A percentile compares a stretch with the other conserved stretches of the same genome.
Conservation (phyloP, 35 echinoderm and acorn worm genomes). For the Chiridota heheva region DNA sequence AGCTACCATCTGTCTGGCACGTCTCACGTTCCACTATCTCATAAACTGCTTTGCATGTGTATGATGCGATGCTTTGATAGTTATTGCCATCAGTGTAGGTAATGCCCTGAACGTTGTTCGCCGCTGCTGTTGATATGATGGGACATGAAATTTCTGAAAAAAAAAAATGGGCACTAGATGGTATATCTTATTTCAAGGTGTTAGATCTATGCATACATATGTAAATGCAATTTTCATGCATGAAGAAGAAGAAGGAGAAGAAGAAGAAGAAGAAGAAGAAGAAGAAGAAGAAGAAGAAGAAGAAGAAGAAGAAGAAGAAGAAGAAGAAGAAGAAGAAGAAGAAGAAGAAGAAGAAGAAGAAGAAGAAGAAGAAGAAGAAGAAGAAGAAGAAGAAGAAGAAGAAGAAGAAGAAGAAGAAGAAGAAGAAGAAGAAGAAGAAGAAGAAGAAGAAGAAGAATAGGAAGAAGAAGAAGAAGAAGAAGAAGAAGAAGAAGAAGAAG, state of each 20-base stretch:
- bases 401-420: background rate
- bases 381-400: background rate
- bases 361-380: constrained; percentile 2
- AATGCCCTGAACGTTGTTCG: too few relatives aligned
- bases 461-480: background rate
- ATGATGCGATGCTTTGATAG: too few relatives aligned
- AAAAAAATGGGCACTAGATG: too few relatives aligned
- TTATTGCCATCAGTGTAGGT: too few relatives aligned
- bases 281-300: background rate
- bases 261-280: background rate
- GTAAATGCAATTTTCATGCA: too few relatives aligned
- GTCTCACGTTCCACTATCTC: too few relatives aligned
- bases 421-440: background rate
- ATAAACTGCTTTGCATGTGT: too few relatives aligned
- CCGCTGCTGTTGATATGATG: too few relatives aligned
- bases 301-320: background rate
- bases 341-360: constrained; percentile 8
- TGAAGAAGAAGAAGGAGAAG: background rate
- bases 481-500: constrained; percentile 8
- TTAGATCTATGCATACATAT: too few relatives aligned
- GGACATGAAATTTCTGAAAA: too few relatives aligned
- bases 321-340: constrained; percentile 9
- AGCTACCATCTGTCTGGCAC: too few relatives aligned
- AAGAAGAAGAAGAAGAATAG: constrained; percentile 3
- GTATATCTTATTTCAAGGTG: too few relatives aligned